Evolutionary conservation across 2,797 vertebrate genomes (phyloP).

Genomic region (Malurus leucopterus): DNA sequence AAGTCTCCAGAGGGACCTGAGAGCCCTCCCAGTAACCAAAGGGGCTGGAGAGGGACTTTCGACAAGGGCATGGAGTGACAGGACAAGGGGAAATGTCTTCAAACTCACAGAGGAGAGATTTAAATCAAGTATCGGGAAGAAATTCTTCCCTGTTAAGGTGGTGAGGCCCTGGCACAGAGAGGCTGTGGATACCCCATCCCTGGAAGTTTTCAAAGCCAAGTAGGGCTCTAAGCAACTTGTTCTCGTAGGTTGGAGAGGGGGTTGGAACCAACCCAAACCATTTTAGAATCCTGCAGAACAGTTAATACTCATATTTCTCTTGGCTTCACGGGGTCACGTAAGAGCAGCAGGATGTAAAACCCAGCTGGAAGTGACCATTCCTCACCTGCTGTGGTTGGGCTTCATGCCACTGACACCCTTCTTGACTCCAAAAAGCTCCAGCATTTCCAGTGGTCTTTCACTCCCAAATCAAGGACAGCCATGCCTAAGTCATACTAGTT

Average conservation of each 20-base stretch:
- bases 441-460: background rate
- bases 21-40: background rate
- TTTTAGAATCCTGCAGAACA: background rate
- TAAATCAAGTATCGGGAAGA: background rate
- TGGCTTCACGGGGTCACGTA: background rate
- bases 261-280: background rate
- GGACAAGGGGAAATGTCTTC: background rate
- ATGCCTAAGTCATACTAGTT: rapidly evolving
- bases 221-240: background rate
- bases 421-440: background rate
- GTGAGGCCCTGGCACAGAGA: background rate
- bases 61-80: background rate
- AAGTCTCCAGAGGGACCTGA: background rate
- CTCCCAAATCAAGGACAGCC: too few species aligned
- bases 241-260: background rate
- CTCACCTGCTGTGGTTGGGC: background rate
- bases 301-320: background rate
- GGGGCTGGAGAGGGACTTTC: background rate
- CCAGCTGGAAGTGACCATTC: background rate
- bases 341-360: background rate
- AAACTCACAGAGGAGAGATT: background rate
- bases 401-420: background rate
- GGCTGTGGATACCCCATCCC: background rate
- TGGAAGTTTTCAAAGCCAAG: background rate
- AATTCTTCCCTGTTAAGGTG: background rate